Evolutionary conservation across 2,113 vertebrate genomes (phyloP).

Genomic region (Etheostoma spectabile): DNA sequence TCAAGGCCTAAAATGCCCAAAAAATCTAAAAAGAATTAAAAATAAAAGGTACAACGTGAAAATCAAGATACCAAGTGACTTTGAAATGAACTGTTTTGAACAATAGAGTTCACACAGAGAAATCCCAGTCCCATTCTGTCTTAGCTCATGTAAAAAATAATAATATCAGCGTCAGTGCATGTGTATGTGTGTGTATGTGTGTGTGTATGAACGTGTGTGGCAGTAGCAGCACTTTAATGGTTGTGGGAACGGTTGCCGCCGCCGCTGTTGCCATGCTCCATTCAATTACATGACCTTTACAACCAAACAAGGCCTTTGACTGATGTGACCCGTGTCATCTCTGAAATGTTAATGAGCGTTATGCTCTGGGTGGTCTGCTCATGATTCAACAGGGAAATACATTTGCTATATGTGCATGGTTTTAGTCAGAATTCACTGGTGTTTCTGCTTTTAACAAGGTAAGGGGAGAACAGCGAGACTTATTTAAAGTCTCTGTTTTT

Average conservation of each 20-base stretch:
- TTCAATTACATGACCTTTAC: constrained; percentile 50
- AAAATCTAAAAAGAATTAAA: no score
- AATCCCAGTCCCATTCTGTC: background rate
- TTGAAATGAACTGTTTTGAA: background rate
- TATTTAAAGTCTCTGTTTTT: constrained; percentile 9
- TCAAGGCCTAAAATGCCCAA: no score
- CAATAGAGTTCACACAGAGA: background rate
- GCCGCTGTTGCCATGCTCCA: constrained; percentile 15
- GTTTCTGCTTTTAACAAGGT: background rate
- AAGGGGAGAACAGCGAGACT: background rate
- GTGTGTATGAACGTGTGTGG: background rate
- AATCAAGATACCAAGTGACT: background rate
- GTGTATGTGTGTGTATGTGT: background rate
- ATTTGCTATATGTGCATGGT: no score
- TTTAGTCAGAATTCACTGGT: background rate
- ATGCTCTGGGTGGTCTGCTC: constrained; percentile 41
- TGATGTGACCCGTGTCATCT: constrained; percentile 43
- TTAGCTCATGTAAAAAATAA: background rate
- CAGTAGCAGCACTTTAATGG: constrained; percentile 9
- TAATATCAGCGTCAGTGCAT: background rate
- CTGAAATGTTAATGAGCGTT: constrained; percentile 45
- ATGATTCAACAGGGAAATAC: background rate
- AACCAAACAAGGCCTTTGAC: constrained; percentile 25
- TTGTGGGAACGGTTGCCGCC: constrained; percentile 14
- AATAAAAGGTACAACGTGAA: background rate